phyloP scores from a whole-genome alignment of 2,113 vertebrate species.

The zebrafish (Danio rerio) region DNA sequence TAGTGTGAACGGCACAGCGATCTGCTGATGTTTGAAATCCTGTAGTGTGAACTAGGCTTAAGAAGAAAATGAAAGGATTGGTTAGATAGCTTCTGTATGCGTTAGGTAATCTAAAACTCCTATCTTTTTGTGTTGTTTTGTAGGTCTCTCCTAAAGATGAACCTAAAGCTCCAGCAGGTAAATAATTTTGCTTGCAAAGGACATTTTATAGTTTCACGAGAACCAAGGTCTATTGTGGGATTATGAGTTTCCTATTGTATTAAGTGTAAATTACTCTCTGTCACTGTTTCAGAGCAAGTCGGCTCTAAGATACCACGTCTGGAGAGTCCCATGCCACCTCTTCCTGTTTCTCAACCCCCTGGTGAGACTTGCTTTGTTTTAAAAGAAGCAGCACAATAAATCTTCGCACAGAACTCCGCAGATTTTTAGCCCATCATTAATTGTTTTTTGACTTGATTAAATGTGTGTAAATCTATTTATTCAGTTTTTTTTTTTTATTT shows the following conservation, averaged over 20 bases:
- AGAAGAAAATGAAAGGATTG: no score
- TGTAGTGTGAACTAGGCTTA: no score
- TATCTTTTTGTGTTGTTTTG: constrained; percentile 18
- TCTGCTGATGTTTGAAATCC: no score
- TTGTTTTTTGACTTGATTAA: no score
- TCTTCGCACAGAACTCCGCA: no score
- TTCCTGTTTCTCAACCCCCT: constrained; percentile 89
- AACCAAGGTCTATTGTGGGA: neutral
- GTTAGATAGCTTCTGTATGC: neutral
- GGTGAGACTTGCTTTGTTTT: constrained; percentile 72
- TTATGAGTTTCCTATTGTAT: neutral
- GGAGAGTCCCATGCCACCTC: constrained; percentile 89
- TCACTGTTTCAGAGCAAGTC: constrained; percentile 84
- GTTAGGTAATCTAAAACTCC: neutral
- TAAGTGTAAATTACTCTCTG: neutral
- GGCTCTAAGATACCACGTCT: constrained; percentile 92
- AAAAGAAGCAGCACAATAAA: neutral
- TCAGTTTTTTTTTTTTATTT: no score
- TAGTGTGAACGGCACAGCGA: no score
- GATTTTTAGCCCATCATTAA: no score
- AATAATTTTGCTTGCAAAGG: constrained; percentile 22
- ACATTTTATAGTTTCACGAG: neutral
- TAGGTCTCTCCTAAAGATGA: constrained; percentile 96
- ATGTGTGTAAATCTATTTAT: no score
- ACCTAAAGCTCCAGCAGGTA: constrained; percentile 86